Conservation (phyloP, 2,113 vertebrate genomes). For the rat (Rattus norvegicus) region DNA sequence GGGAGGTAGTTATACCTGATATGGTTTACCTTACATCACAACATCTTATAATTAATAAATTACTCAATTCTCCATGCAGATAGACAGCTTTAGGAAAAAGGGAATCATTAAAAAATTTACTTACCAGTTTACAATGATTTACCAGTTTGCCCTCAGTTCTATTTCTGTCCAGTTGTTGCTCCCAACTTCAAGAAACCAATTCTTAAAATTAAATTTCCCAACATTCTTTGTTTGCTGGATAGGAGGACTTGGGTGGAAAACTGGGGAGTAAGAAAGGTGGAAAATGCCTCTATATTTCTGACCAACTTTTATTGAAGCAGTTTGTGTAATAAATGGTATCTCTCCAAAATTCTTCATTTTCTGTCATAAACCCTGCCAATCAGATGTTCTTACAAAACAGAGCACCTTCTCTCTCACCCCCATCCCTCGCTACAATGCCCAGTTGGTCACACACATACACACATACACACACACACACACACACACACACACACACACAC, state of each 20-base stretch:
- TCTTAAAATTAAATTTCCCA: constrained; percentile 12
- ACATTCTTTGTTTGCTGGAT: background rate
- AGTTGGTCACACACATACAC: too few species aligned
- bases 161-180: background rate
- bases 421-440: background rate
- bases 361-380: background rate
- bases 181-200: background rate
- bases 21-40: background rate
- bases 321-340: background rate
- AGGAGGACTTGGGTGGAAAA: background rate
- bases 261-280: accelerated
- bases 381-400: background rate
- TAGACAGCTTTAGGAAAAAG: background rate
- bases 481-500: too few species aligned
- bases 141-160: background rate
- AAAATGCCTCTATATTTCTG: background rate
- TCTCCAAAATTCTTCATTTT: background rate
- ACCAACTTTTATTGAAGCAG: background rate
- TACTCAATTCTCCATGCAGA: background rate
- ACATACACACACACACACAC: too few species aligned
- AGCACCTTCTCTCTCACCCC: background rate
- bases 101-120: background rate
- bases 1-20: background rate
- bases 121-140: background rate
- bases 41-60: background rate